Percentiles rank a stretch among this genome's conserved stretches.
Conservation (phyloP, 2,113 vertebrate genomes). For the Raphicerus campestris region DNA sequence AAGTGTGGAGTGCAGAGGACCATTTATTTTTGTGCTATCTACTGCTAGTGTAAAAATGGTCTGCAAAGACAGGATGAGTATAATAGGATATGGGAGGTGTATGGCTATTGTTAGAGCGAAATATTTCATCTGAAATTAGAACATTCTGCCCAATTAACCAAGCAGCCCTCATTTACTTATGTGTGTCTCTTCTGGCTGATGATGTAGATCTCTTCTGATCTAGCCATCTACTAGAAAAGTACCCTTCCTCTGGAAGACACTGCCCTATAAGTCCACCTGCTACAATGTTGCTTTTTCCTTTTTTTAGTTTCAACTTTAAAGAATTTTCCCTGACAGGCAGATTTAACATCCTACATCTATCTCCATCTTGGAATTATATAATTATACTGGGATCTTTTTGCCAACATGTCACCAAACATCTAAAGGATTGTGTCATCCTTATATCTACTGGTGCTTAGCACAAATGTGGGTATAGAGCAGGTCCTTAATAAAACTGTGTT, state of each 20-base stretch:
- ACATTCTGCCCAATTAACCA: background rate
- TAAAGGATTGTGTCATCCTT: background rate
- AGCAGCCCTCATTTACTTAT: background rate
- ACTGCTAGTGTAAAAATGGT: background rate
- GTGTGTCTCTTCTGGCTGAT: background rate
- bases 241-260: background rate
- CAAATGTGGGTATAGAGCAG: background rate
- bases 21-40: background rate
- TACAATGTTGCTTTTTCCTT: background rate
- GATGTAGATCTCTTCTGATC: background rate
- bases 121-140: constrained; percentile 9
- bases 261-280: background rate
- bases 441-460: background rate
- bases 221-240: background rate
- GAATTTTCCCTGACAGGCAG: background rate
- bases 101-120: background rate
- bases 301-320: background rate
- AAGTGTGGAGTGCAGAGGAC: background rate
- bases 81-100: background rate
- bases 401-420: background rate
- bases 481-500: background rate
- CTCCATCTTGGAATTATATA: background rate
- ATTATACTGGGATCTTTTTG: background rate
- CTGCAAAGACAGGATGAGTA: background rate
- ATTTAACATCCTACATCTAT: background rate